Evolutionary conservation across 1,140 invertebrate species (phyloP).

Genomic region (Battus philenor): DNA sequence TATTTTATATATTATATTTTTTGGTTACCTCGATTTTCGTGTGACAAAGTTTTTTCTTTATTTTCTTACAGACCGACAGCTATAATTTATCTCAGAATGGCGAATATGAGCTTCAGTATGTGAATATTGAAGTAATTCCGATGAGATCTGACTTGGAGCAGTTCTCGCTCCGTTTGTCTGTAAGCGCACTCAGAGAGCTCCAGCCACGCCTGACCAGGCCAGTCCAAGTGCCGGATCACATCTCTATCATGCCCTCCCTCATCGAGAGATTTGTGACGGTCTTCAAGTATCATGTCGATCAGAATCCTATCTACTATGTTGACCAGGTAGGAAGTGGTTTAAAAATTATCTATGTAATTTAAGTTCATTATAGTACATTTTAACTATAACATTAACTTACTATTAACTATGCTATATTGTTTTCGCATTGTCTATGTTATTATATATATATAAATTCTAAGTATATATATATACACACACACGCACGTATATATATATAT

Average conservation of each 20-base stretch:
- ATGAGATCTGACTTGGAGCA: constrained; percentile 72
- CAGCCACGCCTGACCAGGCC: constrained; percentile 85
- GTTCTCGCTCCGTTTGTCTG: constrained; percentile 85
- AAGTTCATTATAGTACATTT: too few relatives aligned
- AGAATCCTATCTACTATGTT: constrained; percentile 83
- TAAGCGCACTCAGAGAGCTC: constrained; percentile 86
- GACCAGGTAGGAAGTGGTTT: constrained; percentile 81
- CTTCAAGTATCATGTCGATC: constrained; percentile 85
- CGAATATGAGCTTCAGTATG: constrained; percentile 83
- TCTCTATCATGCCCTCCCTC: constrained; percentile 86
- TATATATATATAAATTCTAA: too few relatives aligned
- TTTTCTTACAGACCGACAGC: constrained; percentile 80
- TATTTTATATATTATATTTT: too few relatives aligned
- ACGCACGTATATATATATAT: too few relatives aligned
- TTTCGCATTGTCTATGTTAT: too few relatives aligned
- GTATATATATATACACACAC: too few relatives aligned
- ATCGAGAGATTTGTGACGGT: constrained; percentile 90
- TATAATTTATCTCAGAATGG: constrained; percentile 80
- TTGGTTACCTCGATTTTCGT: too few relatives aligned
- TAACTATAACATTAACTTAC: too few relatives aligned
- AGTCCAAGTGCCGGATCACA: constrained; percentile 85
- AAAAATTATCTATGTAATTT: too few relatives aligned
- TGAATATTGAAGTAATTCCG: constrained; percentile 88
- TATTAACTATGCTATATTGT: too few relatives aligned
- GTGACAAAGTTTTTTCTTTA: too few relatives aligned